phyloP scores from a whole-genome alignment of 2,888 invertebrate species.

The Teinopalpus imperialis region DNA sequence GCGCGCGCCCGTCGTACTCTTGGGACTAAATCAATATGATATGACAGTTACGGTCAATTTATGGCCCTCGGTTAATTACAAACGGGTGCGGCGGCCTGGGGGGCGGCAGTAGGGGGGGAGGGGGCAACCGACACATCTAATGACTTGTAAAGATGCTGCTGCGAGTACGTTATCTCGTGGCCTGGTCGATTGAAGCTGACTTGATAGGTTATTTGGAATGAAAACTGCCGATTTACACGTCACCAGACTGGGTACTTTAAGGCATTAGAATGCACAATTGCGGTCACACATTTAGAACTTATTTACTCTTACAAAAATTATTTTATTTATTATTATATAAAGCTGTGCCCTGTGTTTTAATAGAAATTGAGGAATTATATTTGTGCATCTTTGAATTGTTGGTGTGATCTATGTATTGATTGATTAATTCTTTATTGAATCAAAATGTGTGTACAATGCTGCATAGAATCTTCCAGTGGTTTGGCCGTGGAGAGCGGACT shows the following conservation, averaged over 20 bases:
- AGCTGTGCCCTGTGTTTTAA: too few species aligned
- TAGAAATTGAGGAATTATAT: too few species aligned
- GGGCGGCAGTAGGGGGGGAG: conserved; percentile 31
- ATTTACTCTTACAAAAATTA: too few species aligned
- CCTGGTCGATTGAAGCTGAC: conserved; percentile 23
- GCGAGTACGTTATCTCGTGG: conserved; percentile 35
- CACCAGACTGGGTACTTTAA: neutral
- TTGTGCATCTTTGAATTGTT: too few species aligned
- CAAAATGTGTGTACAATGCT: too few species aligned
- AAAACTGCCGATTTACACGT: neutral
- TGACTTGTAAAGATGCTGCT: conserved; percentile 75
- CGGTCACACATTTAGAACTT: too few species aligned
- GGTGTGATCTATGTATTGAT: too few species aligned
- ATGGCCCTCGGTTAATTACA: conserved; percentile 81
- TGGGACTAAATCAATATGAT: conserved; percentile 82
- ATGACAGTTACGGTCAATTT: conserved; percentile 82
- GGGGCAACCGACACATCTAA: conserved; percentile 56
- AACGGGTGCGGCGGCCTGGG: conserved; percentile 54
- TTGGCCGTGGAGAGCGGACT: too few species aligned
- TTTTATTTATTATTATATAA: too few species aligned
- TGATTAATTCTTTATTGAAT: too few species aligned
- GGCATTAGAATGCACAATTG: too few species aligned
- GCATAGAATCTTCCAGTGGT: too few species aligned
- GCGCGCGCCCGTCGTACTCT: conserved; percentile 39
- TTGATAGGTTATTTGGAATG: conserved; percentile 11